phyloP scores from a whole-genome alignment of 1,140 invertebrate species.

The Apocrypta bakeri region DNA sequence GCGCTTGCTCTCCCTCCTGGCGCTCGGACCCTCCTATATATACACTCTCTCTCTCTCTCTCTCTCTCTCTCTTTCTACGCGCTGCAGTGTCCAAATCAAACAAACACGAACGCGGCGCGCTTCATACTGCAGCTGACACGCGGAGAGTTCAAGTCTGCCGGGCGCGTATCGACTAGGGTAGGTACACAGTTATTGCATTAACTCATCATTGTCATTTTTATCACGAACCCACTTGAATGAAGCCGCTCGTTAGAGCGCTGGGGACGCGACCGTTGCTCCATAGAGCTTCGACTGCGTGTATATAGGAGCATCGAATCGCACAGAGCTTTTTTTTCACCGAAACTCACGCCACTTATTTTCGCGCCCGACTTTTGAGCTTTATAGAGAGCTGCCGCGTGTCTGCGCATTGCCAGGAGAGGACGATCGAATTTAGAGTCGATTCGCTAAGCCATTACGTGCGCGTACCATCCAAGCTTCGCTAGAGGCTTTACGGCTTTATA shows the following conservation, averaged over 20 bases:
- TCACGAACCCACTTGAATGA: slow-evolving; percentile 67
- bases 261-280: slow-evolving; percentile 7
- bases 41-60: too few relatives aligned
- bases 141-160: background rate
- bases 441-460: background rate
- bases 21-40: background rate
- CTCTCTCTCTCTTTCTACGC: too few relatives aligned
- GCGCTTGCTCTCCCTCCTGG: too few relatives aligned
- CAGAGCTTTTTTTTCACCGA: slow-evolving; percentile 1
- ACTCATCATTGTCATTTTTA: slow-evolving; percentile 74
- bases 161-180: slow-evolving; percentile 1
- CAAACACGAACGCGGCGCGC: background rate
- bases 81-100: background rate
- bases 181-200: slow-evolving; percentile 73
- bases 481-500: background rate
- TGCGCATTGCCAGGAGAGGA: background rate
- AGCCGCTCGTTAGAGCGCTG: background rate
- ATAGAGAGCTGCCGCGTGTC: background rate
- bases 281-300: background rate
- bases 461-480: background rate
- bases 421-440: background rate
- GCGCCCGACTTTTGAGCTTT: background rate
- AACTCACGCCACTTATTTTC: slow-evolving; percentile 24
- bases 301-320: background rate
- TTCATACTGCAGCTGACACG: background rate